phyloP scores from a whole-genome alignment of 2,888 invertebrate genomes.

The Arge pagana region DNA sequence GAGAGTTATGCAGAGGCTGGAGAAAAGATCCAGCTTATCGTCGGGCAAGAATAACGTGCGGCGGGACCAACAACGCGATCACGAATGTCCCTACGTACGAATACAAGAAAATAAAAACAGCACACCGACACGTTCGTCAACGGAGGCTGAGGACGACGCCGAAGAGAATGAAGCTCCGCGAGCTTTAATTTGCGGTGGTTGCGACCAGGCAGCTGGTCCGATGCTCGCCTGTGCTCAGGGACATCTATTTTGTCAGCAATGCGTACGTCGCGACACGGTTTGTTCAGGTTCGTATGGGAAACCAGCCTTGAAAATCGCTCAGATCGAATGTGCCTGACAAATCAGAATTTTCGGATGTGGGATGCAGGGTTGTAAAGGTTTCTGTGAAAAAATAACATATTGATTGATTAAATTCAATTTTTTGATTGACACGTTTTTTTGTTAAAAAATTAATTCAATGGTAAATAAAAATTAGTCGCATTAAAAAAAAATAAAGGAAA shows the following conservation, averaged over 20 bases:
- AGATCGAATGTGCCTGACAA: too few species aligned
- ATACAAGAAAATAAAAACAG: not conserved
- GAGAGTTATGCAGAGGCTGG: constrained; percentile 4
- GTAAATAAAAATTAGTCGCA: not conserved
- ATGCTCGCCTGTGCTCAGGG: constrained; percentile 39
- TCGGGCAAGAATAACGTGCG: not conserved
- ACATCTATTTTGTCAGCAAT: constrained; percentile 46
- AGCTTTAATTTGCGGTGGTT: constrained; percentile 38
- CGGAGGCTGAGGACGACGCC: constrained; percentile 33
- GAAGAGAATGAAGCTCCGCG: constrained; percentile 27
- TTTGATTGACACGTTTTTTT: not conserved
- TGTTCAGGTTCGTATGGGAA: constrained; percentile 40
- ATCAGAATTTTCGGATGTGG: too few species aligned
- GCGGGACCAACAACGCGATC: not conserved
- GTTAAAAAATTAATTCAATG: not conserved
- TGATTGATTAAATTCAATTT: not conserved
- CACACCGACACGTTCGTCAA: constrained; percentile 4
- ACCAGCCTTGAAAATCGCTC: too few species aligned
- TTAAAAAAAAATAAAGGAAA: not conserved
- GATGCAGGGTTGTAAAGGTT: too few species aligned
- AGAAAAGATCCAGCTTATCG: not conserved
- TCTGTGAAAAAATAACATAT: too few species aligned
- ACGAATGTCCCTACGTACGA: not conserved
- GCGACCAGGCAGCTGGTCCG: constrained; percentile 38
- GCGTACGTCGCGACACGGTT: constrained; percentile 41